A percentile compares a stretch with the other conserved stretches of the same genome.
Conservation (phyloP, 2,888 invertebrate genomes). For the Dicyrtomina minuta region DNA sequence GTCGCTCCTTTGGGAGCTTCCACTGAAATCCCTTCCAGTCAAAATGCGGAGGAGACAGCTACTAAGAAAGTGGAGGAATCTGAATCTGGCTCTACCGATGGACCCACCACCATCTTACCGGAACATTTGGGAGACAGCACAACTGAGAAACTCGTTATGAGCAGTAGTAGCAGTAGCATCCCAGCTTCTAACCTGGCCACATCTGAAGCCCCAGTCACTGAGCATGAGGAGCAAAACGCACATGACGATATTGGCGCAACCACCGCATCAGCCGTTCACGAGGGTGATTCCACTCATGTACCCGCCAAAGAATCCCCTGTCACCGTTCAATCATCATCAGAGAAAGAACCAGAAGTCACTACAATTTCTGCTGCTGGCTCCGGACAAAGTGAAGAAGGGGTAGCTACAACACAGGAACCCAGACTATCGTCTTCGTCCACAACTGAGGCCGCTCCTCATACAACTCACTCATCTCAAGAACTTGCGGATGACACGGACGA, state of each 20-base stretch:
- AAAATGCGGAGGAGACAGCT: neutral
- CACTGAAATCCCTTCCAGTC: neutral
- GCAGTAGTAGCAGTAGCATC: neutral
- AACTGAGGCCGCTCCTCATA: neutral
- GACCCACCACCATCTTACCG: neutral
- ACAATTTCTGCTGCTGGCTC: neutral
- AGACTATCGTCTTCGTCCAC: neutral
- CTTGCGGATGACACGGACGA: neutral
- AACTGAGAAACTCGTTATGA: neutral
- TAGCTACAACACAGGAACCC: neutral
- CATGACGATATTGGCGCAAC: neutral
- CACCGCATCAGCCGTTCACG: neutral
- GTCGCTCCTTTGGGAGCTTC: constrained; percentile 31
- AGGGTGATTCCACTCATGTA: no score
- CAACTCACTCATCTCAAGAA: neutral
- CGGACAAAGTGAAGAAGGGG: neutral
- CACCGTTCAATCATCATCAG: neutral
- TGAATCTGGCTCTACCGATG: neutral
- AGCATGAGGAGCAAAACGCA: neutral
- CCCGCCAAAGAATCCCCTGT: neutral
- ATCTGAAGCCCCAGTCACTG: constrained; percentile 18
- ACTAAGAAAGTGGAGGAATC: neutral
- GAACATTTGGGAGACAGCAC: neutral
- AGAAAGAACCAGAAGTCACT: neutral
- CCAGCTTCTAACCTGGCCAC: neutral